These are phyloP conservation scores for Cerceris rybyensis DNA, from an alignment of 2,888 invertebrate species.

Conservation along the genomic window DNA sequence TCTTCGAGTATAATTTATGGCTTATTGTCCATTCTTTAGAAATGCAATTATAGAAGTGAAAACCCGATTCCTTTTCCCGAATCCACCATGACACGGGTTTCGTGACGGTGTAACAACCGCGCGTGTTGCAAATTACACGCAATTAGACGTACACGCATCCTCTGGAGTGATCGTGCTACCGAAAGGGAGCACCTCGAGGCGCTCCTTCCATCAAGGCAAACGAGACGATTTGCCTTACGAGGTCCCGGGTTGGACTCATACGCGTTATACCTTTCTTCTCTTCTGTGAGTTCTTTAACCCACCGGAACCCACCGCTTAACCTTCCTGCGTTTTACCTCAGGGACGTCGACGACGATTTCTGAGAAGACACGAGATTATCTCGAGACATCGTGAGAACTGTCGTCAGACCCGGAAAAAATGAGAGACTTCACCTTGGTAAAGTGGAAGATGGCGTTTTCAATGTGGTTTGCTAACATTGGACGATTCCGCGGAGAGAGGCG, in stretches of 20 bases:
- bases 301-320: neutral
- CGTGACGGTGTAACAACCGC: slow-evolving; percentile 7
- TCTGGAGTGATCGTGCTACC: neutral
- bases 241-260: too few relatives aligned
- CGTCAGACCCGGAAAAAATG: neutral
- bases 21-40: too few relatives aligned
- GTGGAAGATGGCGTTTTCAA: neutral
- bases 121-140: slow-evolving; percentile 9
- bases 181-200: neutral
- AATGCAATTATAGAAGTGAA: too few relatives aligned
- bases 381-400: neutral
- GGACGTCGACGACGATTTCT: neutral
- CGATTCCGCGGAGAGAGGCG: too few relatives aligned
- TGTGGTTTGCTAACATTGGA: too few relatives aligned
- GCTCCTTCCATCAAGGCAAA: slow-evolving; percentile 1
- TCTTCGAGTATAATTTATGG: too few relatives aligned
- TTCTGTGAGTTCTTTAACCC: neutral
- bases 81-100: neutral
- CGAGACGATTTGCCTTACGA: neutral
- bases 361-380: neutral
- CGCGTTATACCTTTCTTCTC: neutral
- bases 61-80: neutral
- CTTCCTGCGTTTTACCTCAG: neutral
- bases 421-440: neutral
- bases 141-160: slow-evolving; percentile 15